A percentile compares a stretch with the other conserved stretches of the same genome.
Conservation (phyloP, 2,888 invertebrate genomes). For the Campoletis raptor region DNA sequence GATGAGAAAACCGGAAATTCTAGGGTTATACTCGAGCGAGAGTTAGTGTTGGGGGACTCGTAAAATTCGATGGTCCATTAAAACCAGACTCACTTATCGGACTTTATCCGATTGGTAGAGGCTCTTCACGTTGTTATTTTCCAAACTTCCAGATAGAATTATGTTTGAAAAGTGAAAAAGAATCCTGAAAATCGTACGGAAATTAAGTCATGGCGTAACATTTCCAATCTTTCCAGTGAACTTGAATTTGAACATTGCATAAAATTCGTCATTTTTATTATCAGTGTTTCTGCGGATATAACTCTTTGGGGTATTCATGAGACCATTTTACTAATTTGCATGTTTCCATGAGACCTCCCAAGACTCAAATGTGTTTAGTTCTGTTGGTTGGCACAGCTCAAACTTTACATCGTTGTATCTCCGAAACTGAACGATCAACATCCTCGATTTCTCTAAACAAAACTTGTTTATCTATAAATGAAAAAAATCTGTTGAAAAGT, state of each 20-base stretch:
- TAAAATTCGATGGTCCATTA: constrained; percentile 39
- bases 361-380: too few relatives aligned
- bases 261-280: neutral
- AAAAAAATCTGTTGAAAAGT: too few relatives aligned
- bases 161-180: neutral
- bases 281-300: neutral
- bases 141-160: neutral
- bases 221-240: neutral
- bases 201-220: neutral
- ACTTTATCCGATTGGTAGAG: constrained; percentile 20
- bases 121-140: neutral
- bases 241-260: neutral
- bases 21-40: neutral
- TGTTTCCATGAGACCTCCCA: too few relatives aligned
- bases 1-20: constrained; percentile 1
- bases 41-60: constrained; percentile 15
- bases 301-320: neutral
- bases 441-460: too few relatives aligned
- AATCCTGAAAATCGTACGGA: neutral
- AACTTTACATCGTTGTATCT: too few relatives aligned
- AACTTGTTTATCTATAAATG: too few relatives aligned
- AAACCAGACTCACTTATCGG: constrained; percentile 55
- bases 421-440: too few relatives aligned
- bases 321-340: neutral
- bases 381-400: too few relatives aligned